These are phyloP conservation scores for Thaumatotibia leucotreta DNA, from an alignment of 1,140 invertebrate species.

Conservation along the genomic window DNA sequence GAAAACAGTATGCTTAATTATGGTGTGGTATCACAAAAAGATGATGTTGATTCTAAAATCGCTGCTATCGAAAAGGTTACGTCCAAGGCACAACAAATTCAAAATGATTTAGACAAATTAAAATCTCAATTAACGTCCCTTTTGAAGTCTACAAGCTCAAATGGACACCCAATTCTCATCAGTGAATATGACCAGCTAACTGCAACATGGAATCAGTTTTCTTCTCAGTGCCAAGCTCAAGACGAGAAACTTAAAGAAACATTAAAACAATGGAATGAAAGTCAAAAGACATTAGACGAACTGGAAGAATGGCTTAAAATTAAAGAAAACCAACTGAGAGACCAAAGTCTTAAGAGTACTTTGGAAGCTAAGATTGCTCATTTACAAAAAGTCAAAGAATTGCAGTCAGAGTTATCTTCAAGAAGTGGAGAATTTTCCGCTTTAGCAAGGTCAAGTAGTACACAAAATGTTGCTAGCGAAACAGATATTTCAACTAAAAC, in stretches of 20 bases:
- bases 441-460: constrained; percentile 82
- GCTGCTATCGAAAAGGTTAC: constrained; percentile 86
- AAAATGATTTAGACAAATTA: constrained; percentile 83
- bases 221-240: constrained; percentile 82
- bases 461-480: constrained; percentile 85
- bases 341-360: constrained; percentile 92
- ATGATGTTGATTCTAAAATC: constrained; percentile 85
- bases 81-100: constrained; percentile 83
- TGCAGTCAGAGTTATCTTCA: constrained; percentile 85
- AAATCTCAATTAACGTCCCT: constrained; percentile 84
- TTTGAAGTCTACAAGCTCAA: constrained; percentile 86
- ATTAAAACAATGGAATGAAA: constrained; percentile 87
- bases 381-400: constrained; percentile 85
- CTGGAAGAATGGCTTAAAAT: constrained; percentile 90
- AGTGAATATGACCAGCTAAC: constrained; percentile 87
- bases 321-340: constrained; percentile 90
- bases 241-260: constrained; percentile 83
- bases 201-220: constrained; percentile 86
- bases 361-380: constrained; percentile 89
- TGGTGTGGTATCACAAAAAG: constrained; percentile 83
- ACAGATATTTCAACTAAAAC: constrained; percentile 85
- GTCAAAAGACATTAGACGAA: constrained; percentile 85
- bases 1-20: constrained; percentile 82
- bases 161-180: constrained; percentile 85
- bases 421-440: constrained; percentile 85